These are phyloP conservation scores for Penaeus monodon DNA, from an alignment of 2,888 invertebrate species.

Conservation along the genomic window DNA sequence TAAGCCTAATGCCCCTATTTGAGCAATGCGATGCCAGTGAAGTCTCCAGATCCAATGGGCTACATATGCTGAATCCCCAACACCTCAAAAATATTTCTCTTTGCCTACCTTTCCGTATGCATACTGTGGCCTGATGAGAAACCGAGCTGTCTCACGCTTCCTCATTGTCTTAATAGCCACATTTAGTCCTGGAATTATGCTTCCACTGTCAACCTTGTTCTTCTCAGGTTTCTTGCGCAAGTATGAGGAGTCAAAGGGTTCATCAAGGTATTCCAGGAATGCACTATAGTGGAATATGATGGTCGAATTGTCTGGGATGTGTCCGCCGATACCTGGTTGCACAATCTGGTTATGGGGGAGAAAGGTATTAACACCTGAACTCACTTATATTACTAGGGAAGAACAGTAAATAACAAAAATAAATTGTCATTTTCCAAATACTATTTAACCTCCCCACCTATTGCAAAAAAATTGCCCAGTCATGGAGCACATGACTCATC, in stretches of 20 bases:
- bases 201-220: conserved; percentile 33
- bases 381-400: no score
- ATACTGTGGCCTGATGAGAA: conserved; percentile 54
- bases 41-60: background rate
- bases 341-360: conserved; percentile 26
- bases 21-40: no score
- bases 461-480: background rate
- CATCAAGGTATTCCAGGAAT: conserved; percentile 78
- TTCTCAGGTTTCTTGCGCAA: conserved; percentile 67
- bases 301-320: conserved; percentile 46
- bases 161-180: conserved; percentile 59
- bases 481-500: background rate
- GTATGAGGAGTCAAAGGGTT: conserved; percentile 81
- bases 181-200: conserved; percentile 46
- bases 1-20: no score
- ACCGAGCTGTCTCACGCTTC: conserved; percentile 46
- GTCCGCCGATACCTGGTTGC: conserved; percentile 47
- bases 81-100: background rate
- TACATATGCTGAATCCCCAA: background rate
- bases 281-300: conserved; percentile 74
- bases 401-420: background rate
- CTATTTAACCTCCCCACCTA: background rate
- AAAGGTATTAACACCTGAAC: no score
- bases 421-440: background rate
- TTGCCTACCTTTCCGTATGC: conserved; percentile 56